Base-by-base conservation (phyloP, 1,140 invertebrate genomes). In the Drosophila obscura region DNA sequence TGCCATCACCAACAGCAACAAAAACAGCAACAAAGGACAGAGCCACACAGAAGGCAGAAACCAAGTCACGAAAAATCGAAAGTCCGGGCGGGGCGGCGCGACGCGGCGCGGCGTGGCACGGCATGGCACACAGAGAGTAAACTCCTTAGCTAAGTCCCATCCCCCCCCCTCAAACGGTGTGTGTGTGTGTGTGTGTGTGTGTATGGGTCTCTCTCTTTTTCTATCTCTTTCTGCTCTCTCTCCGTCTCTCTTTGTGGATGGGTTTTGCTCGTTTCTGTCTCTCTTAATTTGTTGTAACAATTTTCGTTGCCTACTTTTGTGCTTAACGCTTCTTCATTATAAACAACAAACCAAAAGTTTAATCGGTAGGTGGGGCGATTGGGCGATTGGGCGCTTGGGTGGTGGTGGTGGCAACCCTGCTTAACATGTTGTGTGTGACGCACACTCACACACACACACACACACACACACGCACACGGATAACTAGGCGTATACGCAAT, bases 41-140 rank as follows among this genome's bases (percentile, higher is more conserved):
- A 31, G n/a, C 9, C 64, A 35, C 52, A 69, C 31, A 57, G 51
- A 71, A 58, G 58, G 7, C 66, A 8, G 31, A 35, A 66, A 59
- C 65, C 59, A 67, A 68, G 80, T 76, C 67, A 85, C 67, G 72
- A 84, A 83, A 80, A 85, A 85, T 83, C 80, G 77, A 83, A 85
- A 80, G 67, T 77, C 57, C 67, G 74, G 4, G 35, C 11, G 35
- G 35, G 1, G 11, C 35, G 35, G 31, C 8, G 8, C 28, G 31
- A 1, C 9, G 3, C 9, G 31, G 31, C 31, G 9, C 8, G 31
- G 35, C 35, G 13, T 1, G 26, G 1, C 26, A 28, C 26, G 7
- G 22, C 72, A 19, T 19, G 55, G 55, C 60, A 51, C 65, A 59
- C 31, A 52, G 41, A 31, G 31, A 71, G 41, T 46, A 46, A 46